Evolutionary conservation across 2,888 invertebrate genomes (phyloP).

Genomic region (Cephus pygmeus): DNA sequence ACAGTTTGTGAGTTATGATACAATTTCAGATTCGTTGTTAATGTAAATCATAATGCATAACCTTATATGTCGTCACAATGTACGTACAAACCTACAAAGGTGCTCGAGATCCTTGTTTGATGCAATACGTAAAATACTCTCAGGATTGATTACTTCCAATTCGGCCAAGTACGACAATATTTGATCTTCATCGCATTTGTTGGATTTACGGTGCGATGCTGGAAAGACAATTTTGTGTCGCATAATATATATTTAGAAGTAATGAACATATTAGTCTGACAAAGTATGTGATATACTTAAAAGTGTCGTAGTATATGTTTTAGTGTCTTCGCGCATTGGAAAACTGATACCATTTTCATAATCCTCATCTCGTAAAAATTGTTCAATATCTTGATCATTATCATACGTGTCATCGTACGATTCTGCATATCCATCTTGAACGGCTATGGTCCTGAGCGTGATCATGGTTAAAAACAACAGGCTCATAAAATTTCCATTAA

Average conservation of each 20-base stretch:
- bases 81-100: conserved; percentile 57
- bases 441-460: neutral
- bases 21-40: neutral
- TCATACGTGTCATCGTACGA: conserved; percentile 23
- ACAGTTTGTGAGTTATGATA: neutral
- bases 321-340: conserved; percentile 11
- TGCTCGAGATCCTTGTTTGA: conserved; percentile 60
- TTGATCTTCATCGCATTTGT: conserved; percentile 63
- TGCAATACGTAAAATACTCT: conserved; percentile 67
- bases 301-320: conserved; percentile 1
- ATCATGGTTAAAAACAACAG: neutral
- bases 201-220: conserved; percentile 1
- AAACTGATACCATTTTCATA: conserved; percentile 23
- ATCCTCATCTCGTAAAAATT: conserved; percentile 20
- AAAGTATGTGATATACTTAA: conserved; percentile 5
- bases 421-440: conserved; percentile 18
- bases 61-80: neutral
- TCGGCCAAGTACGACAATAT: conserved; percentile 68
- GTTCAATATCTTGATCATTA: conserved; percentile 13
- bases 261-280: neutral
- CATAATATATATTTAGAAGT: neutral
- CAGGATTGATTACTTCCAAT: conserved; percentile 69
- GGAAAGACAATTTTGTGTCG: neutral
- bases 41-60: neutral
- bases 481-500: conserved; percentile 14